Evolutionary conservation across 2,888 invertebrate genomes (phyloP), one percentile per base, ranked within the genome.

Genomic region (Mesochorus sp.): DNA sequence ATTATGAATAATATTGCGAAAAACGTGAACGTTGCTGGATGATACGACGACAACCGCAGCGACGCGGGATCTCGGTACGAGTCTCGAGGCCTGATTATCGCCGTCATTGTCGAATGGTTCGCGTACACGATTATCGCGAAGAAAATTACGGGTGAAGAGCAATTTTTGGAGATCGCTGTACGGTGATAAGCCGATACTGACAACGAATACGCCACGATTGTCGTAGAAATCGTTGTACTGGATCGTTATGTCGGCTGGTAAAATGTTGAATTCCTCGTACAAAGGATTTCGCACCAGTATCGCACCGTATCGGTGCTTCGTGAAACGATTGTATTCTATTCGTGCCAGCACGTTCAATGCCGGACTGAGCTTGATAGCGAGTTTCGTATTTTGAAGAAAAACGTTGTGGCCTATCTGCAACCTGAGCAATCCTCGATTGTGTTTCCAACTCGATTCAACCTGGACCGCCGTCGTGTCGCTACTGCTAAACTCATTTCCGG

Each of bases 21-120:
- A 97, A 1, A 99, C 94, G 49, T 95, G 94, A 0, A 98, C 95
- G 88, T 99, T 99, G 87, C 95, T 95, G 0, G 98, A 98, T 0
- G 97, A 96, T 17, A 99, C 93, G 0, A 98, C 97, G 37, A 99
- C 93, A 0, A 97, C 96, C 0, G 99, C 99, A 0, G 98, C 96
- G 0, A 99, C 98, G 82, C 97, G 93, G 79, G 97, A 97, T 84
- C 99, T 93, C 0, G 99, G 98, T 84, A 96, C 96, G 44, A 99
- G 91, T 82, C 94, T 93, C 0, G 94, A 93, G 14, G 93, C 92
- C n/a, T 95, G 92, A 2, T 94, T 94, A 59, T 92, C 92, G 12
- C 94, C 89, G 0, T n/a, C n/a, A n/a, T 93, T 93, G 77, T 95
- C 95, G 90, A 96, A 98, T 0, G 97, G 96, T 89, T 99, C 97